These are phyloP conservation scores for Amphiprion ocellaris DNA, from an alignment of 2,113 vertebrate species.

Conservation along the genomic window DNA sequence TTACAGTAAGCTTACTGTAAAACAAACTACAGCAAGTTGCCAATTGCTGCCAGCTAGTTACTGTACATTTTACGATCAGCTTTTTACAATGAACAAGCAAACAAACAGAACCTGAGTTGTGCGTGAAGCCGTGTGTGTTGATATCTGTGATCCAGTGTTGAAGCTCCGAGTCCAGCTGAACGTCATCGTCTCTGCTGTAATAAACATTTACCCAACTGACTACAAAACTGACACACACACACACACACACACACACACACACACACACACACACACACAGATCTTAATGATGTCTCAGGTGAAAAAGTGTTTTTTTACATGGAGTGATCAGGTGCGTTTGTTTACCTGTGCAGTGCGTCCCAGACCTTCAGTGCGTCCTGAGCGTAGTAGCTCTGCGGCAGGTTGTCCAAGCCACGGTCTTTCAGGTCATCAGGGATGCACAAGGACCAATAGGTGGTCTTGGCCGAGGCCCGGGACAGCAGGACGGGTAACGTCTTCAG, in stretches of 20 bases:
- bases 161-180: slow-evolving; percentile 74
- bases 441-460: slow-evolving; percentile 77
- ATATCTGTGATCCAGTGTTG: slow-evolving; percentile 80
- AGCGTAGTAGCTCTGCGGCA: slow-evolving; percentile 76
- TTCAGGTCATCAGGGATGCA: slow-evolving; percentile 86
- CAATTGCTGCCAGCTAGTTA: too few species aligned
- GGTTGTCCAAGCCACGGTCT: slow-evolving; percentile 65
- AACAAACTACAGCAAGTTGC: too few species aligned
- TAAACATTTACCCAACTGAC: slow-evolving; percentile 64
- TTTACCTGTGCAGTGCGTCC: slow-evolving; percentile 78
- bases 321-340: slow-evolving; percentile 1
- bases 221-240: slow-evolving; percentile 71
- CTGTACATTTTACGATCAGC: too few species aligned
- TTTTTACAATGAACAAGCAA: not conserved
- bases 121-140: slow-evolving; percentile 74
- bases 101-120: slow-evolving; percentile 63
- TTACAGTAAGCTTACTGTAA: too few species aligned
- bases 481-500: slow-evolving; percentile 76
- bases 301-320: too few species aligned
- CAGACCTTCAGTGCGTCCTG: slow-evolving; percentile 79
- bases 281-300: too few species aligned
- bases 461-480: slow-evolving; percentile 74
- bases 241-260: not conserved
- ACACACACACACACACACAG: too few species aligned
- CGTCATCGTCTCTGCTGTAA: slow-evolving; percentile 55